Conservation (phyloP, 1,140 invertebrate species). For the Solenopsis invicta region DNA sequence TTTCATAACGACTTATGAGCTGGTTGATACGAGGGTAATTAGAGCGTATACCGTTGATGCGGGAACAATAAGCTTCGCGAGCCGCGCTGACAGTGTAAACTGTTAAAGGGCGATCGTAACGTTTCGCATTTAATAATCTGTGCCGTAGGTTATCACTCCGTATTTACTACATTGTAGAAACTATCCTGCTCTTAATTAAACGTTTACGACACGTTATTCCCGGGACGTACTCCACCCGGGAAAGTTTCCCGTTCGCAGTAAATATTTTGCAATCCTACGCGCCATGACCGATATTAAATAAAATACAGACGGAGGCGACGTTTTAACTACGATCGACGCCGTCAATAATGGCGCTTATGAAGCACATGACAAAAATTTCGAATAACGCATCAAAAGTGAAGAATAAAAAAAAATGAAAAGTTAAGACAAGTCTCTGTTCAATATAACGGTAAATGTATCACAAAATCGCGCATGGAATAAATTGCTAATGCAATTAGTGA, state of each 20-base stretch:
- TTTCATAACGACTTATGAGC: conserved; percentile 65
- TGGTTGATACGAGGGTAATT: conserved; percentile 62
- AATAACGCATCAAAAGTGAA: neutral
- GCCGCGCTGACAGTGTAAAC: conserved; percentile 60
- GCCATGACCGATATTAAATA: neutral
- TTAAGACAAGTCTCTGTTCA: neutral
- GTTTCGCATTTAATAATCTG: conserved; percentile 71
- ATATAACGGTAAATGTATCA: neutral
- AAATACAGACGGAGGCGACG: neutral
- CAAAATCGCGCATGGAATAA: neutral
- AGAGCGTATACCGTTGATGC: conserved; percentile 46
- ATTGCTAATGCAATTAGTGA: neutral
- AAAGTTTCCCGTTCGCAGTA: conserved; percentile 62
- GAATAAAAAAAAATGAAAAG: neutral
- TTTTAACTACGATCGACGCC: neutral
- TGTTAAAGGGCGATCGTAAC: conserved; percentile 72
- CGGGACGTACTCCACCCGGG: conserved; percentile 8
- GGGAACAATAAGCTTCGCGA: conserved; percentile 62
- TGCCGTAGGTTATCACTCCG: conserved; percentile 61
- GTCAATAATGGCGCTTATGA: conserved; percentile 13
- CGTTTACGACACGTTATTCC: conserved; percentile 69
- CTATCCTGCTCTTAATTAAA: conserved; percentile 72
- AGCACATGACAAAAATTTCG: neutral
- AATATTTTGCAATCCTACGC: conserved; percentile 43
- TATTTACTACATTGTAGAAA: conserved; percentile 71